These are phyloP conservation scores for Sclerurus mexicanus DNA, from an alignment of 2,113 vertebrate species.

Conservation along the genomic window DNA sequence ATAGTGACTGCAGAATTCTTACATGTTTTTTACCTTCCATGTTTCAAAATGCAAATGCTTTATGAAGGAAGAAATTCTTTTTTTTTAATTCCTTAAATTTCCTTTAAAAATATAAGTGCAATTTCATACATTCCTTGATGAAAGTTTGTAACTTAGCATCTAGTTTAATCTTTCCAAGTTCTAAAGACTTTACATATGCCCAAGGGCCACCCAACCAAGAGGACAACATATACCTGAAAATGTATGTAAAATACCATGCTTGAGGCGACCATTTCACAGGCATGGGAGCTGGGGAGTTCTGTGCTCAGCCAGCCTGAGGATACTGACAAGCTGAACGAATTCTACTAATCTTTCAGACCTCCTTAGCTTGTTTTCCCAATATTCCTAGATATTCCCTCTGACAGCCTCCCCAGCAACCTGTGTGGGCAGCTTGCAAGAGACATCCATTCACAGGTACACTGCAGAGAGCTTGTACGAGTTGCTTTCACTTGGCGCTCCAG, in stretches of 20 bases:
- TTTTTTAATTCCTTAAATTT: background rate
- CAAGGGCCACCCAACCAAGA: background rate
- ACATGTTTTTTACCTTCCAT: background rate
- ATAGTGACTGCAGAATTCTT: background rate
- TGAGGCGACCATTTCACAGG: background rate
- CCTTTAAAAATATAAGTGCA: background rate
- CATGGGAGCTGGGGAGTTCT: background rate
- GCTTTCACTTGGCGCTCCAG: background rate
- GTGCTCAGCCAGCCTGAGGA: background rate
- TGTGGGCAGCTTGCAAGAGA: background rate
- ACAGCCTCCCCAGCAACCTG: background rate
- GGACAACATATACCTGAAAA: background rate
- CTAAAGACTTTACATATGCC: background rate
- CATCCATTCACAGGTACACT: background rate
- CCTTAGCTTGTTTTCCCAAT: background rate
- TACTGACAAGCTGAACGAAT: background rate
- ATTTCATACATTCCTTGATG: background rate
- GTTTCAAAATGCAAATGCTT: background rate
- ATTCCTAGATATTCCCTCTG: fast-evolving
- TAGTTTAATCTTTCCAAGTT: background rate
- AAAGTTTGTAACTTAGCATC: background rate
- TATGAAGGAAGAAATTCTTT: background rate
- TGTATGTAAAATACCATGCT: background rate
- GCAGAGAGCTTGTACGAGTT: background rate
- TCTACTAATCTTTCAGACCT: background rate